Percentiles rank a stretch among this genome's conserved stretches.
Evolutionary conservation across 2,113 vertebrate genomes (phyloP).

Genomic region (Cynoglossus semilaevis): DNA sequence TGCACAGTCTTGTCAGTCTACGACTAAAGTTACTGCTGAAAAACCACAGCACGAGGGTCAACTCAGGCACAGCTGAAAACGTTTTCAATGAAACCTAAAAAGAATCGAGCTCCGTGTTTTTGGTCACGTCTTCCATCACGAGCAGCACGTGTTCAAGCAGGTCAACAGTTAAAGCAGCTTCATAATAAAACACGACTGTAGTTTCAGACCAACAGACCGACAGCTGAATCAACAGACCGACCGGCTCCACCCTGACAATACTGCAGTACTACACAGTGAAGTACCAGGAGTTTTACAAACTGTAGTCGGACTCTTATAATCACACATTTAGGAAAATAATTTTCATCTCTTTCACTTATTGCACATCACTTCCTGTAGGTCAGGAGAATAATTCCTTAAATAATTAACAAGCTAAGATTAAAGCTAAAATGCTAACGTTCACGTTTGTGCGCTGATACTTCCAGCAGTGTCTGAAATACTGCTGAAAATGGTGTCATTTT

Average conservation of each 20-base stretch:
- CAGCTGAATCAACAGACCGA: constrained; percentile 52
- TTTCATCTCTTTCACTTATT: constrained; percentile 36
- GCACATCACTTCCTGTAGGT: constrained; percentile 31
- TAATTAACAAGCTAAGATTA: neutral
- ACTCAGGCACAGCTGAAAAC: neutral
- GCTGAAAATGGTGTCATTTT: neutral
- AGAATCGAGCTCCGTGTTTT: neutral
- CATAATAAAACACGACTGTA: neutral
- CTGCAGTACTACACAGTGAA: constrained; percentile 9
- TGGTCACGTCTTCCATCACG: too few species aligned
- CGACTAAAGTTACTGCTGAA: too few species aligned
- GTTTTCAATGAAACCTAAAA: too few species aligned
- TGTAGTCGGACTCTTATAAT: constrained; percentile 1
- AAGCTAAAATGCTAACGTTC: neutral
- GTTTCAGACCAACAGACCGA: constrained; percentile 8
- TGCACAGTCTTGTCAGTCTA: too few species aligned
- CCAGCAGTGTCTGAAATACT: constrained; percentile 15
- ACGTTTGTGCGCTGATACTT: neutral
- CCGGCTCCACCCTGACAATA: constrained; percentile 19
- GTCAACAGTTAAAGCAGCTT: too few species aligned
- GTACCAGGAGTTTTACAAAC: too few species aligned
- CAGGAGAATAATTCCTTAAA: neutral
- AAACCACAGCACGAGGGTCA: constrained; percentile 28
- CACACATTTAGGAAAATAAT: constrained; percentile 17
- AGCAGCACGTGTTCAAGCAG: too few species aligned